Conservation (phyloP, 2,797 vertebrate species). For the Brachyrhaphis roseni region DNA sequence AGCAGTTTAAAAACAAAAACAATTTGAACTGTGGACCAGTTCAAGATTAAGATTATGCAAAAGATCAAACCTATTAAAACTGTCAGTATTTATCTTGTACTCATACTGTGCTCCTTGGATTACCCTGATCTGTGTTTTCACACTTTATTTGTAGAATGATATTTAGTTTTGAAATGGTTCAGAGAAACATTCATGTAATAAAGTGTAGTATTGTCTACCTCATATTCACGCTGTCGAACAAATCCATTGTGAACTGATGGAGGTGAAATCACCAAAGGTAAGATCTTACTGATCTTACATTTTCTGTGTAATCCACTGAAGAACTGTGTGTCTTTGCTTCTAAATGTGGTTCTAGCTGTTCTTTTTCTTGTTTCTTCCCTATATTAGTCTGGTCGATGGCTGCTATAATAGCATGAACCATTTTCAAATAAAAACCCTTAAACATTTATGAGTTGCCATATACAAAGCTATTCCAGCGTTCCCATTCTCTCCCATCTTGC, state of each 20-base stretch:
- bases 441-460: constrained; percentile 1
- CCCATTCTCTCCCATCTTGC: constrained; percentile 33
- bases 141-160: neutral
- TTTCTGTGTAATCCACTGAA: neutral
- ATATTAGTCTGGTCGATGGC: constrained; percentile 3
- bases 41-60: neutral
- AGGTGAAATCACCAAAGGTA: neutral
- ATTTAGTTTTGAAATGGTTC: neutral
- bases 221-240: neutral
- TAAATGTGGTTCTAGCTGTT: neutral
- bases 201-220: neutral
- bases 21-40: neutral
- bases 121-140: neutral
- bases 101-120: neutral
- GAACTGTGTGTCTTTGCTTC: neutral
- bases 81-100: neutral
- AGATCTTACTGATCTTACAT: neutral
- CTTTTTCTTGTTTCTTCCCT: neutral
- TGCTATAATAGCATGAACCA: neutral
- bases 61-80: neutral
- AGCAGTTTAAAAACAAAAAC: neutral
- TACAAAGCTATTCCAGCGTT: constrained; percentile 19
- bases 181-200: neutral
- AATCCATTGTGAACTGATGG: neutral
- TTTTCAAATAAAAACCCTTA: neutral